These are phyloP conservation scores for Osmerus mordax DNA, from an alignment of 2,113 vertebrate species.

Conservation along the genomic window DNA sequence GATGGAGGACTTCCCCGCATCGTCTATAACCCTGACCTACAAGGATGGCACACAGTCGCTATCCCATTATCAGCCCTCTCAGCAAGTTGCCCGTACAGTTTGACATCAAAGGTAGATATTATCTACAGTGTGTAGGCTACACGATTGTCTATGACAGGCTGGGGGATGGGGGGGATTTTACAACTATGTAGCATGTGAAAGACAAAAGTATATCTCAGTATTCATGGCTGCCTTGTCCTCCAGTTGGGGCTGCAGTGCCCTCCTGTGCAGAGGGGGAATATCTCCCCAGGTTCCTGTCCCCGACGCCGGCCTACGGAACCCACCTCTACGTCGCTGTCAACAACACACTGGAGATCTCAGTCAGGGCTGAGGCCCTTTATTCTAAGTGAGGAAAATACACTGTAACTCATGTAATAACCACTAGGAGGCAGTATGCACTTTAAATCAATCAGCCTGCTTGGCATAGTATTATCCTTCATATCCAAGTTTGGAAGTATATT, in stretches of 20 bases:
- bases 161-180: too few species aligned
- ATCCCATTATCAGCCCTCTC: neutral
- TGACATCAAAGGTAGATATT: neutral
- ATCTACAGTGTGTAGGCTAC: neutral
- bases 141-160: too few species aligned
- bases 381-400: neutral
- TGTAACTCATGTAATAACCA: neutral
- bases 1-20: neutral
- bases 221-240: neutral
- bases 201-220: too few species aligned
- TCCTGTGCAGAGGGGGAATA: conserved; percentile 10
- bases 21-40: neutral
- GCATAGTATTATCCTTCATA: too few species aligned
- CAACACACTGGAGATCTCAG: conserved; percentile 2
- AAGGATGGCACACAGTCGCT: neutral
- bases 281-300: conserved; percentile 13
- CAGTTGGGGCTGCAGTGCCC: neutral
- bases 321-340: neutral
- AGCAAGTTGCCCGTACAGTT: conserved; percentile 19
- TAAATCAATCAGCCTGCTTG: too few species aligned
- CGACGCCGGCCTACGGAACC: conserved; percentile 2
- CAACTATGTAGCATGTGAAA: too few species aligned
- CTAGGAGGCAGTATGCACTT: neutral
- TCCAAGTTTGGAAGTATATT: neutral
- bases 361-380: neutral